Base-by-base conservation (phyloP, 2,797 vertebrate genomes). In the Siniperca undulata region DNA sequence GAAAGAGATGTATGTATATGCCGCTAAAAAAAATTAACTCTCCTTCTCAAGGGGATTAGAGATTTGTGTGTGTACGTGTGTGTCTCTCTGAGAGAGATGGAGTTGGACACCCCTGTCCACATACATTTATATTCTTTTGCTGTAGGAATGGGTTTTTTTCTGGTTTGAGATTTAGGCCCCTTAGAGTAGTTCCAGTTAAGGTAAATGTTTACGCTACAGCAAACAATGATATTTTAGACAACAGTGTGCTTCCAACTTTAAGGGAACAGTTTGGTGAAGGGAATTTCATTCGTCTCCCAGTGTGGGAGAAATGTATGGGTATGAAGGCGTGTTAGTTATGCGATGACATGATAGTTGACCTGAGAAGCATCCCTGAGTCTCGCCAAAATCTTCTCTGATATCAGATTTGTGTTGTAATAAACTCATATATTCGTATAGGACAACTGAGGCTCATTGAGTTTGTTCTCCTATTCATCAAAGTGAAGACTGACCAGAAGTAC, bases 11-110 rank as follows among this genome's bases (percentile, higher is more conserved):
- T 38, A 36, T 40, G 70, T 30, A 52, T 44, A 3, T 70, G 30
- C 7, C 52, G 17, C 36, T 20, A n/a, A 44, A 46, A 67, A 38
- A 7, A 80, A n/a, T 67, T 42, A 3, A 30, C 53, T 71, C 48
- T 38, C 34, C 16, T 42, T 58, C 40, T 61, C 61, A 53, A 27
- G 22, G 6, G 69, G 69, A 65, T 70, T 73, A 73, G 19, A 20
- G 66, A 48, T 7, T 34, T 24, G 22, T n/a, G n/a, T 55, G n/a
- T 24, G 22, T 55, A 22, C 7, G 20, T 53, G 19, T 55, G 8
- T n/a, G 22, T 55, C 27, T 30, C 27, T 69, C 65, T 56, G 58
- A 20, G 7, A 11, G 46, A 16, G 30, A 17, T 17, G 20, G 22
- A 53, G 52, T 9, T 53, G 10, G 10, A 11, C 52, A 52, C 8